Evolutionary conservation across 1,140 invertebrate species (phyloP), one percentile per base, ranked within the genome.

Genomic region (Bombus huntii): DNA sequence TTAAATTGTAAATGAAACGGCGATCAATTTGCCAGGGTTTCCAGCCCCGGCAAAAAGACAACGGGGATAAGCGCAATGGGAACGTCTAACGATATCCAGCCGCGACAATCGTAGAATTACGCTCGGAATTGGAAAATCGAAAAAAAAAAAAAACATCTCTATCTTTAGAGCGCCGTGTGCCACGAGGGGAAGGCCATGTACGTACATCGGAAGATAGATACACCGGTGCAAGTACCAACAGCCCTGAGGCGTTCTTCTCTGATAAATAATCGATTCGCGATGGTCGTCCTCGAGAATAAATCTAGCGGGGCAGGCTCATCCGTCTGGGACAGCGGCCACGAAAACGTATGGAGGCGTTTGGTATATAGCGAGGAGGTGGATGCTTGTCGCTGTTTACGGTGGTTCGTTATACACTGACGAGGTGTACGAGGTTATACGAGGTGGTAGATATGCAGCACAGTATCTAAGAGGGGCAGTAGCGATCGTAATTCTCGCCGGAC

Each of bases 381-480:
- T 68, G 88, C 75, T 85, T 85, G 88, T 91, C 91, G 83, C 82
- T 90, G 86, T 90, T 90, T 90, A 88, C 86, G 89, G 89, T 88
- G 89, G 88, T 93, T 93, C 91, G 90, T 94, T 93, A 93, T 91
- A 87, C 90, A 86, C 89, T 86, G 82, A 90, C 86, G 88, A 90
- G 88, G 79, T 83, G 86, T 78, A 84, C 82, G 86, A 92, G 88
- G 89, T 89, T 91, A 92, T 91, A 92, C 85, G 87, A 91, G 87
- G 90, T 90, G 90, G 91, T 88, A 83, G 91, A 94, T 93, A 92
- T 91, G 90, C 92, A 89, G 81, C 74, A 81, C 76, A 72, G 87
- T 88, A 90, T 89, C 86, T 90, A 90, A 91, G 92, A 90, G 88
- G 87, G 92, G 92, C 93, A 92, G 94, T 95, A 95, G 94, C 94